These are phyloP conservation scores for Gasteruption jaculator DNA, from an alignment of 2,888 invertebrate species.

Conservation along the genomic window DNA sequence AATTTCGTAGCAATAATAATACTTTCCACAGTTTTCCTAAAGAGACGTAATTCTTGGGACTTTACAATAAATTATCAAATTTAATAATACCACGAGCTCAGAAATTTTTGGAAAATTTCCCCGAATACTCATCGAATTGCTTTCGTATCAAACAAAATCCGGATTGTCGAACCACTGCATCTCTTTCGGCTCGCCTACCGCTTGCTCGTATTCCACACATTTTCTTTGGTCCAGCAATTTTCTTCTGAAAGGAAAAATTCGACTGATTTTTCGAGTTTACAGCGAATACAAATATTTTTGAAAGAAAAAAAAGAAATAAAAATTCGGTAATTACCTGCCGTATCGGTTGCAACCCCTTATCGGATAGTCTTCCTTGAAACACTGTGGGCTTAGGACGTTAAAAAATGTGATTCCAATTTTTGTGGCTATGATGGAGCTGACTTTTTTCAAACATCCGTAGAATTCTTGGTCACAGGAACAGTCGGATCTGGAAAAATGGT, in stretches of 20 bases:
- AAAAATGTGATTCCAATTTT: slow-evolving; percentile 70
- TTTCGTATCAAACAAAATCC: slow-evolving; percentile 49
- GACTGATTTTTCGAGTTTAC: too few relatives aligned
- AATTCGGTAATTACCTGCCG: slow-evolving; percentile 24
- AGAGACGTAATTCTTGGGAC: too few relatives aligned
- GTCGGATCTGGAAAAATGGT: slow-evolving; percentile 57
- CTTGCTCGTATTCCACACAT: slow-evolving; percentile 57
- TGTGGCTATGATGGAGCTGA: slow-evolving; percentile 55
- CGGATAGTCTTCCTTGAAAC: slow-evolving; percentile 55
- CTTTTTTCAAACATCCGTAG: slow-evolving; percentile 62
- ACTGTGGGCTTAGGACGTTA: slow-evolving; percentile 68
- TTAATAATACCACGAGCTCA: too few relatives aligned
- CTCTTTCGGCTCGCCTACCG: slow-evolving; percentile 53
- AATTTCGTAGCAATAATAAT: too few relatives aligned
- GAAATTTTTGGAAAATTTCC: too few relatives aligned
- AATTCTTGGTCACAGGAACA: slow-evolving; percentile 69
- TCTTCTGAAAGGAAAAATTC: slow-evolving; percentile 14
- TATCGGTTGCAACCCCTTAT: slow-evolving; percentile 25
- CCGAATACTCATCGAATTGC: too few relatives aligned
- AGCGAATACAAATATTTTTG: slow-evolving; percentile 46
- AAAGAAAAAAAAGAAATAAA: too few relatives aligned
- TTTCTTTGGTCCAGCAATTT: slow-evolving; percentile 36
- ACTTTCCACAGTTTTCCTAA: too few relatives aligned
- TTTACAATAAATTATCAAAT: too few relatives aligned
- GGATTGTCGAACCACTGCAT: slow-evolving; percentile 64